Evolutionary conservation across 2,797 vertebrate genomes (phyloP), one percentile per base, ranked within the genome.

Genomic region (Erethizon dorsatum): DNA sequence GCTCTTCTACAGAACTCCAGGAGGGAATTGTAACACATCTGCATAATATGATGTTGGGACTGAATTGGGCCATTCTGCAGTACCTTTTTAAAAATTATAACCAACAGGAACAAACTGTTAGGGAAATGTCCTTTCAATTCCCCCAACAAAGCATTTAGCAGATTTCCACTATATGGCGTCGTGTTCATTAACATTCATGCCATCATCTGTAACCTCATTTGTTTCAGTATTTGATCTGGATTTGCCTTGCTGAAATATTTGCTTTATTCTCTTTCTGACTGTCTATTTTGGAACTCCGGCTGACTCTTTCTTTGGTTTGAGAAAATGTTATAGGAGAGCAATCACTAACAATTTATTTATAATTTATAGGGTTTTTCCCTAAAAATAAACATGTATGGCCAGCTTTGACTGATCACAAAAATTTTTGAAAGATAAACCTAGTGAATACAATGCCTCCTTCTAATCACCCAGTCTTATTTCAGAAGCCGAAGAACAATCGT

Each of bases 171-270:
- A 61, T 92, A 96, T 87, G 96, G 95, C 95, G 97, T 98, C 95
- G 54, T 90, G 86, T 94, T 98, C 97, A 98, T 98, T 98, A 98
- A 90, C 97, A 98, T 98, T 98, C 98, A 97, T 92, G 92, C 94
- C 94, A 11, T 94, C 98, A 95, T 97, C 97, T 98, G 88, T 90
- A 95, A 98, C 98, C 95, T 98, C 97, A 90, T 97, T 97, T 98
- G 96, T 97, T 98, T 98, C 96, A 88, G 65, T 97, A 88, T 98
- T 98, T 98, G 95, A 97, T 98, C 97, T 98, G 97, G 97, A 97
- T 98, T 97, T 98, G 91, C 90, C 79, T 97, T 97, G 94, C 97
- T 98, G 96, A 98, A 98, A 97, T 97, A 98, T 96, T 92, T 96
- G 78, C 78, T 92, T 90, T 88, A 37, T 97, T 95, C 52, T 79